Evolutionary conservation across 2,888 invertebrate genomes (phyloP), one percentile per base, ranked within the genome.

Genomic region (Ferrisia virgata): DNA sequence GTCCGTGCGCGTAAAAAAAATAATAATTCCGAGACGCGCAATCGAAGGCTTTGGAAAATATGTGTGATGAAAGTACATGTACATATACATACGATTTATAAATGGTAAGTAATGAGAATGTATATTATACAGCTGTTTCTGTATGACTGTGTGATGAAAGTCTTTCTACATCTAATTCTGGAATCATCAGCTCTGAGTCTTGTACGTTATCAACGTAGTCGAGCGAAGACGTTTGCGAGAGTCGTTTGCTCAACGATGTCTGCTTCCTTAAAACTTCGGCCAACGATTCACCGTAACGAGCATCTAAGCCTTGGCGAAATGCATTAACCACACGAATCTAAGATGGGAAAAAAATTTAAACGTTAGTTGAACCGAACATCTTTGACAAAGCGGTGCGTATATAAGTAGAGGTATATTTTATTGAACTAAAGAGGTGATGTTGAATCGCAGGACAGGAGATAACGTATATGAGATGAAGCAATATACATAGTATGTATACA

Each of bases 291-390:
- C 96, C 95, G 89, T 93, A 94, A 89, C 96, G 95, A 90, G 96
- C 93, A 92, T 98, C 98, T 91, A 98, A 93, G 91, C 98, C 98
- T 93, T 98, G 97, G 91, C 99, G 98, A 94, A 99, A 99, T 92
- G 99, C 99, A 92, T 99, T 99, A 92, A 99, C 98, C 92, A 99
- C 99, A 92, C 99, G 98, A 91, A 99, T 99, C 99, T 99, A 95
- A 91, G 92, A 92, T 89, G 88, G 36, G 28, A 76, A 36, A 28
- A 64, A 64, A n/a, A 3, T 2, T 1, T 31, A 28, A 28, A 11
- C 39, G 11, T 64, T 53, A 53, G 53, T 4, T 11, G 9, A 53
- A 1, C n/a, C n/a, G n/a, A n/a, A n/a, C n/a, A 53, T 53, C 2
- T 18, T 18, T 9, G 0, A 53, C 22, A 2, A 8, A 4, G 18